Evolutionary conservation across 2,888 invertebrate species (phyloP).

Genomic region (Eupithecia vulgata): DNA sequence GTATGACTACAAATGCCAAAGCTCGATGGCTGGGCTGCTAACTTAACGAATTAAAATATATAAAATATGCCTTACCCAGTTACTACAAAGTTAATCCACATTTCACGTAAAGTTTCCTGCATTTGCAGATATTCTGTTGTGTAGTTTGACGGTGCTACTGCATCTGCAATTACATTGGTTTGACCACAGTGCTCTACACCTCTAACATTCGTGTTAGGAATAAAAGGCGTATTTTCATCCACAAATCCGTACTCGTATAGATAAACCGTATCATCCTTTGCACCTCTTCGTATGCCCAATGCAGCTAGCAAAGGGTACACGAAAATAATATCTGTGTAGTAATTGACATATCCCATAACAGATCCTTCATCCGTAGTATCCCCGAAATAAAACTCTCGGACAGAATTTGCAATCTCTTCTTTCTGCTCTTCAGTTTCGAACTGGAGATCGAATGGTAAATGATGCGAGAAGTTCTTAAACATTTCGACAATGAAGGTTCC

Average conservation of each 20-base stretch:
- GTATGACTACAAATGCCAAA: too few relatives aligned
- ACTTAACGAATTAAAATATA: too few relatives aligned
- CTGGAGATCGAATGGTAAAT: constrained; percentile 47
- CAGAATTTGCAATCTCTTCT: constrained; percentile 34
- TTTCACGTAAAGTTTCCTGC: constrained; percentile 1
- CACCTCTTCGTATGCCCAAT: constrained; percentile 4
- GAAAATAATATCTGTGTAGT: constrained; percentile 21
- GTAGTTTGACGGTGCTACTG: background rate
- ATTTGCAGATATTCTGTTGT: background rate
- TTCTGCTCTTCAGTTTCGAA: constrained; percentile 35
- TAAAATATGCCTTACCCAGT: background rate
- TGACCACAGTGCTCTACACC: background rate
- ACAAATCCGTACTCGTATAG: constrained; percentile 21
- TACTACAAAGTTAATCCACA: constrained; percentile 12
- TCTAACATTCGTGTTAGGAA: constrained; percentile 13
- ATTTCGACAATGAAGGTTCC: background rate
- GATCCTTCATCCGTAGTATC: constrained; percentile 4
- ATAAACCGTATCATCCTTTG: constrained; percentile 12
- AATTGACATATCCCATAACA: constrained; percentile 19
- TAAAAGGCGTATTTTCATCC: constrained; percentile 14
- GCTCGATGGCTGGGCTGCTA: too few relatives aligned
- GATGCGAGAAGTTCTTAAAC: constrained; percentile 34
- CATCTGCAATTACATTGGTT: background rate
- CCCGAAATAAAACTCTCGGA: constrained; percentile 37
- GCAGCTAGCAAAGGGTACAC: constrained; percentile 18